Evolutionary conservation across 2,113 vertebrate genomes (phyloP), one percentile per base, ranked within the genome.

Genomic region (Petrocephalus zakoni): DNA sequence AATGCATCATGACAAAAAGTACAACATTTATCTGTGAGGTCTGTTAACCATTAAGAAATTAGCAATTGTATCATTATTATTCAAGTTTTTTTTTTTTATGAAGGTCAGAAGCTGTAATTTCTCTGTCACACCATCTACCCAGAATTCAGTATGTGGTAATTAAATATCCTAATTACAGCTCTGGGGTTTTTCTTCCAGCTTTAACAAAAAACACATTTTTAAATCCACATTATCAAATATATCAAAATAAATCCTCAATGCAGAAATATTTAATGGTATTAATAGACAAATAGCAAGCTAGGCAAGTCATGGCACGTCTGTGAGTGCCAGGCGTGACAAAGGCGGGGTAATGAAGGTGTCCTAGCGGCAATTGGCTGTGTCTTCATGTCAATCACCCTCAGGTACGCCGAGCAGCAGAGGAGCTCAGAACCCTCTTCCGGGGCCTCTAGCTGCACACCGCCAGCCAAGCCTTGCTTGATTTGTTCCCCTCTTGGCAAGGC

Each of bases 231-330:
- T 49, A 19, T 49, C 19, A 47, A n/a, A 52, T 53, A 56, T 19
- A 55, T n/a, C 21, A 25, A 47, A 51, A 51, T n/a, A 53, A 53
- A 25, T 37, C 5, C 84, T 13, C 19, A 34, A 49, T 78, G 42
- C 47, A 52, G n/a, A 75, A 87, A 53, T 64, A 61, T 46, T 58
- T 52, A 52, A 22, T 72, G 87, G 22, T 42, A 87, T 9, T 46
- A 53, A 52, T 72, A 87, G 52, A 29, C 11, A 64, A 87, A 53
- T 22, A 52, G n/a, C 47, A 87, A n/a, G 22, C 47, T 10, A 46
- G 46, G 90, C 94, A 94, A 91, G 95, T 93, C 92, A 88, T 86
- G 89, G 88, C 94, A 85, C 91, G 95, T 87, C 29, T 52, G 87
- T 64, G 56, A 89, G 88, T 89, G 85, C 90, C 75, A 75, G 1